These are phyloP conservation scores for Danio rerio DNA, from an alignment of 2,113 vertebrate genomes.

Conservation along the genomic window DNA sequence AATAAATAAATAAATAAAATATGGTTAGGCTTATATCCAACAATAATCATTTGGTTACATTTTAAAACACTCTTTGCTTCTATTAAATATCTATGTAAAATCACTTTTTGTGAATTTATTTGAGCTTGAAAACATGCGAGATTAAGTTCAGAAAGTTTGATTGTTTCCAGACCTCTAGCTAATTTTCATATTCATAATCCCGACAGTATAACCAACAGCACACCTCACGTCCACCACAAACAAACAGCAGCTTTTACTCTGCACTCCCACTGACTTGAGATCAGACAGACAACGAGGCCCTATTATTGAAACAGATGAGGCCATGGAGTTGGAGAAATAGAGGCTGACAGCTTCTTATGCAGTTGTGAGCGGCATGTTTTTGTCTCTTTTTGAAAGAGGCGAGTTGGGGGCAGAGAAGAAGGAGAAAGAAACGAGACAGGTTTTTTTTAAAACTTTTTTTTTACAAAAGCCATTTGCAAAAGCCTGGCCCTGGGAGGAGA, in stretches of 20 bases:
- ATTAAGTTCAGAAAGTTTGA: neutral
- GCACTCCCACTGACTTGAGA: slow-evolving; percentile 31
- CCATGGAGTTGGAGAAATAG: neutral
- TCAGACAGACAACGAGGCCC: slow-evolving; percentile 9
- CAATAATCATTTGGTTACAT: too few species aligned
- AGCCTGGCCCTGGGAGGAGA: slow-evolving; percentile 75
- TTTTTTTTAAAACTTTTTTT: slow-evolving; percentile 65
- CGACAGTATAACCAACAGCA: neutral
- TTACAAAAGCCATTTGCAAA: slow-evolving; percentile 80
- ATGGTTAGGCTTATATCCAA: too few species aligned
- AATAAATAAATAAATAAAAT: too few species aligned
- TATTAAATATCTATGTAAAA: too few species aligned
- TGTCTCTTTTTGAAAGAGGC: slow-evolving; percentile 39
- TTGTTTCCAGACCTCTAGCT: neutral
- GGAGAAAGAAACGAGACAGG: slow-evolving; percentile 37
- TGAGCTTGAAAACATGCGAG: neutral
- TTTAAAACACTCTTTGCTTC: too few species aligned
- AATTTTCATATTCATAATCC: neutral
- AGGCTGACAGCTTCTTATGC: slow-evolving; percentile 19
- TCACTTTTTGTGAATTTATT: too few species aligned
- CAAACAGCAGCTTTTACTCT: slow-evolving; percentile 33
- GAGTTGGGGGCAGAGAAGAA: slow-evolving; percentile 44
- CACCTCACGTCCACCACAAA: neutral
- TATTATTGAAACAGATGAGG: slow-evolving; percentile 43
- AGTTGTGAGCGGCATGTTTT: slow-evolving; percentile 43